Base-by-base conservation (phyloP, 2,113 vertebrate species). In the Gavia stellata region DNA sequence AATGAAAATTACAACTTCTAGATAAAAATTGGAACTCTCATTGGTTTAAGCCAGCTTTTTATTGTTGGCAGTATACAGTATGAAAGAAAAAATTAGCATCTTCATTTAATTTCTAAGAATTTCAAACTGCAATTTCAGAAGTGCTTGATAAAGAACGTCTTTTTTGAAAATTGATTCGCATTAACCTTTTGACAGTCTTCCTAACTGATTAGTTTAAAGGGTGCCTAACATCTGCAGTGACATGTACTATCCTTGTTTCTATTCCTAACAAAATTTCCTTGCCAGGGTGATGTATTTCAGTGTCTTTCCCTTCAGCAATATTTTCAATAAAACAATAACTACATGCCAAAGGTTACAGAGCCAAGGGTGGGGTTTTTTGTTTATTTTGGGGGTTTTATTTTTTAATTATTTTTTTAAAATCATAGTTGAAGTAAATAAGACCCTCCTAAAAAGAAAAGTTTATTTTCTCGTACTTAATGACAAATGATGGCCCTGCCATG, bases 101-200 rank as follows among this genome's bases (percentile, higher is more conserved):
- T 95, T 96, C 88, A 92, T 94, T 94, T 88, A 77, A 53, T 97
- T 93, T 95, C 88, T 90, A 36, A 74, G 29, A 95, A 65, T 96
- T 97, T 90, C 96, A 96, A 95, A 94, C 40, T 80, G 38, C 42
- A 86, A 36, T 92, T 97, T 97, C 83, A 85, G 29, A 96, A 94
- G 83, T 38, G 38, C 92, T 96, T 95, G 83, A 91, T 94, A 92
- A 94, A 95, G 75, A 92, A 84, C 44, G n/a, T 79, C 67, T 88
- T 55, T 86, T 70, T 59, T 92, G 66, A 90, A 96, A 91, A 96
- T 33, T 85, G 81, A 96, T 68, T 82, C 91, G 50, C 95, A 84
- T 94, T 97, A 92, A 97, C 55, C 78, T 96, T 78, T 87, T 71
- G 33, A 56, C 52, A 75, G 40, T 53, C 34, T 85, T 83, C n/a